Conservation (phyloP, 1,140 invertebrate genomes). For the Formica selysi region DNA sequence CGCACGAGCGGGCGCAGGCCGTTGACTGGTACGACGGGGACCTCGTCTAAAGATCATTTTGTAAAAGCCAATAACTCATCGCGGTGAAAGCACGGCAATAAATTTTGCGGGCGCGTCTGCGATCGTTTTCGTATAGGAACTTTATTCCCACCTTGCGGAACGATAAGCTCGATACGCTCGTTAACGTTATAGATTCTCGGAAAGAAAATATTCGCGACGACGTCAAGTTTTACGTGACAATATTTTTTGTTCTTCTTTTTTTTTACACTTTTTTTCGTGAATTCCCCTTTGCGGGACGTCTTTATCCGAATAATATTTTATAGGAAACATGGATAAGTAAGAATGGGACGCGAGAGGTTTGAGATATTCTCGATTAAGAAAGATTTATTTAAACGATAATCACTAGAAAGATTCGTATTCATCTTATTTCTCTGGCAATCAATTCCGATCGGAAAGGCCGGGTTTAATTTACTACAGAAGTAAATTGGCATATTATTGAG, state of each 20-base stretch:
- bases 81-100: slow-evolving; percentile 63
- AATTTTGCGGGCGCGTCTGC: slow-evolving; percentile 55
- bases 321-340: not conserved
- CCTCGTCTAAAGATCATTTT: slow-evolving; percentile 62
- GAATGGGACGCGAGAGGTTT: not conserved
- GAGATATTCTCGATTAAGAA: not conserved
- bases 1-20: slow-evolving; percentile 34
- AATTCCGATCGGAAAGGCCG: no score
- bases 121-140: slow-evolving; percentile 52
- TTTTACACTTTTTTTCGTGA: not conserved
- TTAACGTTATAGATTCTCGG: slow-evolving; percentile 36
- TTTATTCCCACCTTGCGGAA: slow-evolving; percentile 28
- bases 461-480: not conserved
- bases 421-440: slow-evolving; percentile 1
- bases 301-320: not conserved
- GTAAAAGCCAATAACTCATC: slow-evolving; percentile 72
- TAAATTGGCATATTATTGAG: not conserved
- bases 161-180: slow-evolving; percentile 56
- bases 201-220: slow-evolving; percentile 17
- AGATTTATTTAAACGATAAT: slow-evolving; percentile 16
- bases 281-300: not conserved
- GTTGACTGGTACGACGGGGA: slow-evolving; percentile 41
- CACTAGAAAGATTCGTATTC: not conserved
- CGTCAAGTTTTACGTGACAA: slow-evolving; percentile 30
- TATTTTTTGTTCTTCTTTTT: not conserved